These are phyloP conservation scores for Gambelia wislizenii DNA, from an alignment of 2,797 vertebrate species.

Conservation along the genomic window DNA sequence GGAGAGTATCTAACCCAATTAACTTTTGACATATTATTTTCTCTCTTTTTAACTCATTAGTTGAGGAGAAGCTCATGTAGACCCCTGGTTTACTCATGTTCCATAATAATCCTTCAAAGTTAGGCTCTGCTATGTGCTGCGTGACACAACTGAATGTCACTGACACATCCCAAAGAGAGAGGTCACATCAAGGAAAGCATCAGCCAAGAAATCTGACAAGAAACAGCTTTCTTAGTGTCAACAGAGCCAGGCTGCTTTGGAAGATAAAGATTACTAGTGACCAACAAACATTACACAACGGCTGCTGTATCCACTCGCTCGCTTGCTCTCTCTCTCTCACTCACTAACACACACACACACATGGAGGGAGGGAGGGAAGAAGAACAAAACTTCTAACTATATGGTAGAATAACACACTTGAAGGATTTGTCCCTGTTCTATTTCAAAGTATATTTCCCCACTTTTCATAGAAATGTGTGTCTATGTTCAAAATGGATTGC, in stretches of 20 bases:
- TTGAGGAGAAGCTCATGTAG: slow-evolving; percentile 58
- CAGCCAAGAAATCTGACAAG: slow-evolving; percentile 73
- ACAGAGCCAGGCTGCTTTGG: slow-evolving; percentile 59
- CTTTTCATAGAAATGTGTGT: background rate
- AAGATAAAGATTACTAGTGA: slow-evolving; percentile 47
- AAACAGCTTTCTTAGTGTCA: slow-evolving; percentile 65
- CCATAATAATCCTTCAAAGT: slow-evolving; percentile 56
- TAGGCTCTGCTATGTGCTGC: slow-evolving; percentile 36
- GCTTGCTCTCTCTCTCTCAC: too few relatives aligned
- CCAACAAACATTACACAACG: slow-evolving; percentile 52
- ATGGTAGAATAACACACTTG: background rate
- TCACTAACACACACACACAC: too few relatives aligned
- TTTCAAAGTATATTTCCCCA: background rate
- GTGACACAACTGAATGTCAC: slow-evolving; percentile 68
- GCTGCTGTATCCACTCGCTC: slow-evolving; percentile 37
- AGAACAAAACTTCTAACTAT: too few relatives aligned
- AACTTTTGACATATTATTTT: slow-evolving; percentile 58
- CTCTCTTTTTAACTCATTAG: slow-evolving; percentile 60
- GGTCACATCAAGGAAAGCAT: slow-evolving; percentile 67
- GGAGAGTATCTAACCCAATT: slow-evolving; percentile 51
- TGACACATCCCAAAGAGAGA: slow-evolving; percentile 66
- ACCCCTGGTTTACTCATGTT: slow-evolving; percentile 35
- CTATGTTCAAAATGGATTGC: background rate
- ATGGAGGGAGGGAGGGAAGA: too few relatives aligned
- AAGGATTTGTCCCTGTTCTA: background rate